phyloP scores from a whole-genome alignment of 2,113 vertebrate species.

The Edolisoma coerulescens region DNA sequence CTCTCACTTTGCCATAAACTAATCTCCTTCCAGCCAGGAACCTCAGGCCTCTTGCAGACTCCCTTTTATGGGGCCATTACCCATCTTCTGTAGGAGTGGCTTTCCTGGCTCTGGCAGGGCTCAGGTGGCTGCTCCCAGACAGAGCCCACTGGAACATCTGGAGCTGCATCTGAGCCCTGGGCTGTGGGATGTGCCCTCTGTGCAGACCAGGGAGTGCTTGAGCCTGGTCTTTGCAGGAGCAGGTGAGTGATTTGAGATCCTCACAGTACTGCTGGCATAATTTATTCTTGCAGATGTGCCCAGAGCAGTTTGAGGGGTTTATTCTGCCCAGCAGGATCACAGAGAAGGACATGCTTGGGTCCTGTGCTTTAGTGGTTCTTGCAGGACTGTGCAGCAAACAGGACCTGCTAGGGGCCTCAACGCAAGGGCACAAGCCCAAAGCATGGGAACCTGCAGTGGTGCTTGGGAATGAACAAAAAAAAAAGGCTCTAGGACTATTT shows the following conservation, averaged over 20 bases:
- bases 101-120: not conserved
- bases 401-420: accelerated
- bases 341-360: not conserved
- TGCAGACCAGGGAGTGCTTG: not conserved
- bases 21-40: not conserved
- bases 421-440: not conserved
- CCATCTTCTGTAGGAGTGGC: accelerated
- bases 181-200: not conserved
- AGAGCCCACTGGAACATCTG: not conserved
- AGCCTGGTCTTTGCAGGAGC: not conserved
- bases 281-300: not conserved
- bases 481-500: not conserved
- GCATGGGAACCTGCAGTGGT: not conserved
- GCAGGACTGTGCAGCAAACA: accelerated
- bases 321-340: not conserved
- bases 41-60: not conserved
- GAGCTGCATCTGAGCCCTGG: not conserved
- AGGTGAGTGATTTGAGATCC: not conserved
- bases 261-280: not conserved
- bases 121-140: not conserved
- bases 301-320: not conserved
- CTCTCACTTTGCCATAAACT: not conserved
- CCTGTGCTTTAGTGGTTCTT: not conserved
- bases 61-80: not conserved
- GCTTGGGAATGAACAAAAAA: not conserved